Evolutionary conservation across 2,888 invertebrate species (phyloP).

Genomic region (Tenthredo distinguenda): DNA sequence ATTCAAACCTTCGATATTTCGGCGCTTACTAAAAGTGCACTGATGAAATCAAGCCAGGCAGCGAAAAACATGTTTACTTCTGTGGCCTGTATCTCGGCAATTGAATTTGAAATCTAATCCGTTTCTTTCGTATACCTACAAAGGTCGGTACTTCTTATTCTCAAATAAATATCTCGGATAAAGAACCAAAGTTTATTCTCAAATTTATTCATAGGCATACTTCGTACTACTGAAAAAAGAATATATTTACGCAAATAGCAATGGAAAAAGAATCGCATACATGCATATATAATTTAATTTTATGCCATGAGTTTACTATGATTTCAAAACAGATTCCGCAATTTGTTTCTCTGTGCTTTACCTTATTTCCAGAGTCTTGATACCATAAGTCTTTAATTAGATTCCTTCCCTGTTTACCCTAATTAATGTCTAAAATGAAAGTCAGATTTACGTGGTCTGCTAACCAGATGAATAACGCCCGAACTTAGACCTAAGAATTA

Average conservation of each 20-base stretch:
- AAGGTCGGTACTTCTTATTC: not conserved
- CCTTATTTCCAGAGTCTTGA: not conserved
- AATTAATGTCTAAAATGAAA: not conserved
- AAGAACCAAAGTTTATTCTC: not conserved
- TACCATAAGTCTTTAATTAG: not conserved
- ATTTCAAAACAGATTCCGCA: not conserved
- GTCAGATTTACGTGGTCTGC: not conserved
- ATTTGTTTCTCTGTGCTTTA: not conserved
- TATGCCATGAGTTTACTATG: not conserved
- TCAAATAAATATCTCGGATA: not conserved
- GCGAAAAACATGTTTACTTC: slow-evolving; percentile 6
- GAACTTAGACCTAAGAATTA: not conserved
- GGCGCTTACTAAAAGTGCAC: not conserved
- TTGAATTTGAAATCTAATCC: not conserved
- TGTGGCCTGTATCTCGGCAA: not conserved
- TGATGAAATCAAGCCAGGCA: not conserved
- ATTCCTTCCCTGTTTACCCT: not conserved
- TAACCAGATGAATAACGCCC: not conserved
- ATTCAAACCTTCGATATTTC: not conserved
- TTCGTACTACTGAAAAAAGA: not conserved
- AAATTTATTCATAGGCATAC: not conserved
- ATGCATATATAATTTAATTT: not conserved
- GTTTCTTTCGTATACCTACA: not conserved
- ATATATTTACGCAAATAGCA: not conserved
- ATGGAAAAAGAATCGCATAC: not conserved